phyloP scores from a whole-genome alignment of 2,888 invertebrate species.

The Sinohyriopsis cumingii region DNA sequence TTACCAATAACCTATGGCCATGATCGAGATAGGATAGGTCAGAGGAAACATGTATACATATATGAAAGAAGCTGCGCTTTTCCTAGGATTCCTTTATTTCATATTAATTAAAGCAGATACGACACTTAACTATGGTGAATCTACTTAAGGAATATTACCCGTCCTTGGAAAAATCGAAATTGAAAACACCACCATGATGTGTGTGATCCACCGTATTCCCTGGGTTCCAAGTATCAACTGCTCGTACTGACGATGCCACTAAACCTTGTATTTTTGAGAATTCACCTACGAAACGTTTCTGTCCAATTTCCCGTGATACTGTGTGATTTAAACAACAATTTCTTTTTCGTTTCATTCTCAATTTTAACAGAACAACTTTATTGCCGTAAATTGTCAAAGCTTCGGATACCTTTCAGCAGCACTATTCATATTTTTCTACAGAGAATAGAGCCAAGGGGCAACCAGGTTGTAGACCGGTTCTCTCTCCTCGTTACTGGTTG shows the following conservation, averaged over 20 bases:
- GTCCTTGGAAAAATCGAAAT: constrained; percentile 63
- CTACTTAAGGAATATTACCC: constrained; percentile 52
- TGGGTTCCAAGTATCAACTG: constrained; percentile 57
- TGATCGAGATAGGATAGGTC: too few relatives aligned
- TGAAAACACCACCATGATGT: constrained; percentile 66
- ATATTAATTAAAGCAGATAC: neutral
- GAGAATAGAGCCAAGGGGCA: too few relatives aligned
- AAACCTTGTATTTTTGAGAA: constrained; percentile 15
- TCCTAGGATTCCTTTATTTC: neutral
- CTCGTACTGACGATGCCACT: constrained; percentile 38
- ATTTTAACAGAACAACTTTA: too few relatives aligned
- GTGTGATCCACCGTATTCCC: constrained; percentile 44
- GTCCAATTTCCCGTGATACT: constrained; percentile 13
- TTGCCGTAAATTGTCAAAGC: too few relatives aligned
- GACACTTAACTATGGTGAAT: neutral
- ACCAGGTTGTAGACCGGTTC: too few relatives aligned
- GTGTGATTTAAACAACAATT: too few relatives aligned
- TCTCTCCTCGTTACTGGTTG: too few relatives aligned
- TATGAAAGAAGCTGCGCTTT: neutral
- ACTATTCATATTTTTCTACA: too few relatives aligned
- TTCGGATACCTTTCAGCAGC: too few relatives aligned
- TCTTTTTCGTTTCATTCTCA: too few relatives aligned
- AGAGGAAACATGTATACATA: too few relatives aligned
- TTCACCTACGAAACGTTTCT: constrained; percentile 15
- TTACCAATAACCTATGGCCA: too few relatives aligned